A percentile compares a stretch with the other conserved stretches of the same genome.
Evolutionary conservation across 2,113 vertebrate genomes (phyloP).

Genomic region (Chaetura pelagica): DNA sequence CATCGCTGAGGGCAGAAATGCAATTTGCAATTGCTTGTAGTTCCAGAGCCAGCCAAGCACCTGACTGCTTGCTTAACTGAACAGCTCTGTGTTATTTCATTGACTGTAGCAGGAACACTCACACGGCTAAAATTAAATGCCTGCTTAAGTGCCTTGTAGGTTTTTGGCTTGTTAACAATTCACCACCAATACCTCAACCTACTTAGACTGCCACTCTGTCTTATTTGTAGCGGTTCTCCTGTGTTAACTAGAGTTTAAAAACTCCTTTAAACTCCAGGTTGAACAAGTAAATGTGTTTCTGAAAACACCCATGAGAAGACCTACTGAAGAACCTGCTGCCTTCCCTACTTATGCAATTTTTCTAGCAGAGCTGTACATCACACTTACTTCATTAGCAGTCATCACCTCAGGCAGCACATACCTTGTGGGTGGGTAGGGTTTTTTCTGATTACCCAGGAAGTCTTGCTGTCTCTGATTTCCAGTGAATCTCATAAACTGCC

Average conservation of each 20-base stretch:
- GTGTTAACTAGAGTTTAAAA: not conserved
- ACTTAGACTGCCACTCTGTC: not conserved
- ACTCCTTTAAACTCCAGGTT: not conserved
- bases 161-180: conserved; percentile 26
- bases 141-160: conserved; percentile 13
- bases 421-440: conserved; percentile 25
- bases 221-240: not conserved
- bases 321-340: not conserved
- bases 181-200: not conserved
- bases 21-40: conserved; percentile 3
- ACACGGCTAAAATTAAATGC: conserved; percentile 17
- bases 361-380: not conserved
- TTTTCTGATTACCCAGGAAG: conserved; percentile 5
- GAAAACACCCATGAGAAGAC: conserved; percentile 10
- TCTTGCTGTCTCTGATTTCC: conserved; percentile 44
- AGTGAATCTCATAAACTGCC: conserved; percentile 14
- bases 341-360: not conserved
- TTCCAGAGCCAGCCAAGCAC: not conserved
- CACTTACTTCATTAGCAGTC: conserved; percentile 41
- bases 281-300: not conserved
- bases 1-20: not conserved
- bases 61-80: not conserved
- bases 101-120: not conserved
- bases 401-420: conserved; percentile 13
- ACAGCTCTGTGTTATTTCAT: not conserved